Evolutionary conservation across 1,140 invertebrate genomes (phyloP).

Genomic region (Saccostrea echinata): DNA sequence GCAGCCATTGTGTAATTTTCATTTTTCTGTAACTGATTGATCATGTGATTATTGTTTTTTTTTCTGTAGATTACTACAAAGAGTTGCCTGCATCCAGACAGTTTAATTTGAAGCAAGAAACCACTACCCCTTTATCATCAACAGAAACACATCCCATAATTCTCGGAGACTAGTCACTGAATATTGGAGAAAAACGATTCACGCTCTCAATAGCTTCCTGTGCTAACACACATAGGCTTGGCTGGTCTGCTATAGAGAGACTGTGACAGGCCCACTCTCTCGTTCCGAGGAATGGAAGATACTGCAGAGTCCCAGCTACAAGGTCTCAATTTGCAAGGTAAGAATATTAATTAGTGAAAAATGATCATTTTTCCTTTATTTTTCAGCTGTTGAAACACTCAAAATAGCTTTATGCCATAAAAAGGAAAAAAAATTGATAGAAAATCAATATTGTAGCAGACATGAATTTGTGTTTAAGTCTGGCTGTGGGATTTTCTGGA

Average conservation of each 20-base stretch:
- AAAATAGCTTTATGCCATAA: not conserved
- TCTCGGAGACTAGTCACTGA: conserved; percentile 26
- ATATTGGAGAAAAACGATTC: conserved; percentile 35
- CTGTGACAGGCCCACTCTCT: not conserved
- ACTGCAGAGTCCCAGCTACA: conserved; percentile 9
- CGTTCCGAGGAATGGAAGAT: not conserved
- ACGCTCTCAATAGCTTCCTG: not conserved
- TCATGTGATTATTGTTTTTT: not conserved
- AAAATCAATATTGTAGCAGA: conserved; percentile 31
- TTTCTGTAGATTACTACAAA: not conserved
- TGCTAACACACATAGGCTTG: conserved; percentile 6
- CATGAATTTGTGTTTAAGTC: conserved; percentile 9
- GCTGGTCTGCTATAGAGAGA: conserved; percentile 15
- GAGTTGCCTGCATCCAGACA: not conserved
- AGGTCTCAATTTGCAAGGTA: conserved; percentile 8
- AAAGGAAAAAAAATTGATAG: conserved; percentile 7
- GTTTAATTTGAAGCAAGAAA: not conserved
- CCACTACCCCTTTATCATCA: conserved; percentile 1
- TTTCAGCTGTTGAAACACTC: conserved; percentile 10
- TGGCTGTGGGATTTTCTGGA: not conserved
- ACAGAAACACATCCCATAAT: conserved; percentile 22
- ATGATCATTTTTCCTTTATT: not conserved
- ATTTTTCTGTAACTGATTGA: not conserved
- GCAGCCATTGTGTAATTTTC: not conserved
- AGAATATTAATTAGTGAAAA: conserved; percentile 2